Evolutionary conservation across 35 echinoderm and acorn worm genomes (phyloP), one percentile per base, ranked within the genome.

Genomic region (Antedon bifida): DNA sequence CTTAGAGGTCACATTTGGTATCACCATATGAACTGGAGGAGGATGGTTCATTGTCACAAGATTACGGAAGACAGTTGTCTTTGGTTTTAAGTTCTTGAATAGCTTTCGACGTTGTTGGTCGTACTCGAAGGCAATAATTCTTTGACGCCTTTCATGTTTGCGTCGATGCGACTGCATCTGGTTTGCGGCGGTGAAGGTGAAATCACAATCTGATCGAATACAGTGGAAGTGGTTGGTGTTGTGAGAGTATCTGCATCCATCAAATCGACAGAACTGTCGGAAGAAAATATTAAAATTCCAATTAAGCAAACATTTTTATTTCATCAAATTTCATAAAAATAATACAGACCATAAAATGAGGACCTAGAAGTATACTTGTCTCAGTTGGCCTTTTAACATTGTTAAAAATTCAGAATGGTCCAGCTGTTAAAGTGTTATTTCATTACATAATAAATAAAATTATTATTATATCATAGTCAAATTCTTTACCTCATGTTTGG

Each of bases 181-280:
- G 76, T 99, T 99, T 44, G 95, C 95, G 36, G 95, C 91, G 10
- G 95, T 99, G 80, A 99, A 99, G 78, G 89, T 86, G 74, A 99
- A 99, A 79, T 87, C 85, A 82, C 95, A 99, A 80, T 88, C 91
- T 29, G 83, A 80, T 78, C 95, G 95, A 77, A 99, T 92, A 86
- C 95, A 99, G 86, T 99, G 95, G 82, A 99, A 99, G 83, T 99
- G 95, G 86, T 99, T 99, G 74, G 88, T 87, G 56, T 89, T 99
- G 77, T 99, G 89, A 81, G 95, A 99, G 82, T 90, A 99, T 17
- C 86, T 84, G 74, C 95, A 99, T 31, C 83, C 84, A 34, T 90
- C 88, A 80, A 88, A 93, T 81, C 88, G 87, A 85, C 95, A 99
- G 45, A 87, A 81, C 95, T 99, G 79, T 78, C 77, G 0, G 23